Conservation (phyloP, 2,113 vertebrate genomes). For the Meles meles region DNA sequence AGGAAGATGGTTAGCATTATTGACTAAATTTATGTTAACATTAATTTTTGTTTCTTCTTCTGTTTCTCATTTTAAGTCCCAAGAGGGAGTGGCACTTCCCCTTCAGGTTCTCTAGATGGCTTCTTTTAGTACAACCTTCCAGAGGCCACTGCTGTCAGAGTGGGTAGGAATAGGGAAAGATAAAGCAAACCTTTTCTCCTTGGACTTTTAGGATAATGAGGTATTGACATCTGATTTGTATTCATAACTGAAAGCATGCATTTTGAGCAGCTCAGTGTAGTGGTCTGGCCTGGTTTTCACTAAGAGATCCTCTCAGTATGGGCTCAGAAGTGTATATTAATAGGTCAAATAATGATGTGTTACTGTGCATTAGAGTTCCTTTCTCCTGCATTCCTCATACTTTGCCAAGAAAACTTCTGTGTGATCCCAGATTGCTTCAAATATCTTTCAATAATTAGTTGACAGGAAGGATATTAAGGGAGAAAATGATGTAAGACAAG, state of each 20-base stretch:
- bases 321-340: neutral
- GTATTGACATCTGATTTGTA: neutral
- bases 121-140: neutral
- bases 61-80: neutral
- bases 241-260: neutral
- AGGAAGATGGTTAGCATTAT: neutral
- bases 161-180: fast-evolving
- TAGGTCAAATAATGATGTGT: neutral
- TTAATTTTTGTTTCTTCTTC: neutral
- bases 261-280: neutral
- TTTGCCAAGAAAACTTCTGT: neutral
- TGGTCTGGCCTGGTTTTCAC: neutral
- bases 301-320: neutral
- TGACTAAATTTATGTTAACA: neutral
- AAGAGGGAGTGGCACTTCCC: neutral
- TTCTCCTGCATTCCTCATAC: neutral
- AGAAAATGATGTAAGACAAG: neutral
- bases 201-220: neutral
- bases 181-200: neutral
- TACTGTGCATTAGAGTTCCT: neutral
- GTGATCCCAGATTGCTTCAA: neutral
- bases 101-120: neutral
- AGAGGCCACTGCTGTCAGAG: neutral
- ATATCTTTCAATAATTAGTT: neutral
- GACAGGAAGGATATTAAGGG: neutral